Evolutionary conservation across 2,888 invertebrate species (phyloP).

Genomic region (Stegophylla sp.): DNA sequence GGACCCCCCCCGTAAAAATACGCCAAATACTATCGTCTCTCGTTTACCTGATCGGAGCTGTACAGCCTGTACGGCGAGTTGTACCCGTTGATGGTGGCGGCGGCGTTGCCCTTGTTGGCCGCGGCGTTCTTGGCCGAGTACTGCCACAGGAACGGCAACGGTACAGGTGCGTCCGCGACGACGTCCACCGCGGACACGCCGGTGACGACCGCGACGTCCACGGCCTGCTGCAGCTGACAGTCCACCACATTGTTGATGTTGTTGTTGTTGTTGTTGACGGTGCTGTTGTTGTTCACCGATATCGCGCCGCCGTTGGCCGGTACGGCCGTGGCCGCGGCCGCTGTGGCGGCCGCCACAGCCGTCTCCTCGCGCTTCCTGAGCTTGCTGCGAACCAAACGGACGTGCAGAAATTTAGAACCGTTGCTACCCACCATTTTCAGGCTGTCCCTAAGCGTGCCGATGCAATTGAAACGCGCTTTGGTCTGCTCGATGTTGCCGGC

Average conservation of each 20-base stretch:
- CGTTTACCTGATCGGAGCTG: slow-evolving; percentile 77
- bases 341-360: slow-evolving; percentile 48
- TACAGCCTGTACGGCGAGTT: slow-evolving; percentile 75
- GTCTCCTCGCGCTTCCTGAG: slow-evolving; percentile 83
- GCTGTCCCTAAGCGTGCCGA: slow-evolving; percentile 62
- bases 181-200: slow-evolving; percentile 41
- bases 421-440: slow-evolving; percentile 80
- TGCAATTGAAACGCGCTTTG: slow-evolving; percentile 63
- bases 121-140: slow-evolving; percentile 73
- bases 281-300: slow-evolving; percentile 62
- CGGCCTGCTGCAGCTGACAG: slow-evolving; percentile 38
- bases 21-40: too few species aligned
- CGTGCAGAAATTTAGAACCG: slow-evolving; percentile 81
- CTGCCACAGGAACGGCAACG: slow-evolving; percentile 75
- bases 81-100: slow-evolving; percentile 66
- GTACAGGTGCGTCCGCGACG: slow-evolving; percentile 60
- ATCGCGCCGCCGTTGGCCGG: slow-evolving; percentile 60
- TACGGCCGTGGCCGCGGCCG: slow-evolving; percentile 60
- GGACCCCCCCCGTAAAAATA: too few species aligned
- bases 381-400: slow-evolving; percentile 90
- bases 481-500: slow-evolving; percentile 59
- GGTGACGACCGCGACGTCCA: slow-evolving; percentile 59
- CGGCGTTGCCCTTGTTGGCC: slow-evolving; percentile 64
- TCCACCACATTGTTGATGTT: slow-evolving; percentile 59
- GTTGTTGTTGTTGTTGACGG: slow-evolving; percentile 58